Conservation (phyloP, 2,113 vertebrate species). For the Ammodytes marinus region DNA sequence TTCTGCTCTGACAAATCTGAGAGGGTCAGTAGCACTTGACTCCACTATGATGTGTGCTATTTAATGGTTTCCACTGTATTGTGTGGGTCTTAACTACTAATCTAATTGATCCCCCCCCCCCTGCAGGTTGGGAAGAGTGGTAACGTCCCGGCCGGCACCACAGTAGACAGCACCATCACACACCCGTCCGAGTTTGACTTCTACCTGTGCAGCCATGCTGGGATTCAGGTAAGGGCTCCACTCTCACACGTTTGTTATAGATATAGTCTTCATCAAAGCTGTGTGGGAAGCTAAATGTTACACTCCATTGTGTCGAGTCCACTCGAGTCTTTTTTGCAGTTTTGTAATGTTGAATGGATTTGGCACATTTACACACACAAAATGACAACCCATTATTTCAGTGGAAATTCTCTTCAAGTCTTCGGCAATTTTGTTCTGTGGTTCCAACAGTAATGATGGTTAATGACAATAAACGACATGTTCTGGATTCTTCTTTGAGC, state of each 20-base stretch:
- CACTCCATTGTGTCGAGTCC: background rate
- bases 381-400: background rate
- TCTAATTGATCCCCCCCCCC: background rate
- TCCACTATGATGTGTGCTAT: background rate
- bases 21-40: constrained; percentile 86
- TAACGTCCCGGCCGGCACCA: constrained; percentile 98
- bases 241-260: background rate
- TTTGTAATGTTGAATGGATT: background rate
- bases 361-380: background rate
- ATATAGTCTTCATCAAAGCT: background rate
- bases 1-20: constrained; percentile 99
- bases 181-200: constrained; percentile 99
- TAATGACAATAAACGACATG: constrained; percentile 1
- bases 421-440: background rate
- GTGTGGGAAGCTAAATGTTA: background rate
- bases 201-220: constrained; percentile 99
- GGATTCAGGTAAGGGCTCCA: constrained; percentile 92
- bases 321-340: background rate
- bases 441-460: constrained; percentile 3
- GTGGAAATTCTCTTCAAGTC: background rate
- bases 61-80: background rate
- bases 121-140: constrained; percentile 97
- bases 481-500: constrained; percentile 8
- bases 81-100: background rate
- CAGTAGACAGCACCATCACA: constrained; percentile 98